phyloP scores from a whole-genome alignment of 2,113 vertebrate genomes.

The Centropus bengalensis region DNA sequence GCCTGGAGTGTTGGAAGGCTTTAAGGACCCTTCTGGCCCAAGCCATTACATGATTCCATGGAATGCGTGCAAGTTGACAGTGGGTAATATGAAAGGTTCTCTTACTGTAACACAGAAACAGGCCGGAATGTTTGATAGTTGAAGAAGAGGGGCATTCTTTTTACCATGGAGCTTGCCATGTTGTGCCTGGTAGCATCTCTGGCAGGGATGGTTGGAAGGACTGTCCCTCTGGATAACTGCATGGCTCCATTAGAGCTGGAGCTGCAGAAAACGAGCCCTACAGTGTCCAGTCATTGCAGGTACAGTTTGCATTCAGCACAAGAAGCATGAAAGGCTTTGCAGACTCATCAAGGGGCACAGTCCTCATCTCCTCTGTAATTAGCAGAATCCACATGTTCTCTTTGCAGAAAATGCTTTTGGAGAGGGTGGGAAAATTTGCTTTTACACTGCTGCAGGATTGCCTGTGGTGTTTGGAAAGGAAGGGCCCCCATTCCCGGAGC shows the following conservation, averaged over 20 bases:
- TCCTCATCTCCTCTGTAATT: not conserved
- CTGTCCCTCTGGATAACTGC: not conserved
- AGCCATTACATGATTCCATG: too few relatives aligned
- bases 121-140: not conserved
- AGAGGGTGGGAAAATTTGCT: not conserved
- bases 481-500: rapidly evolving
- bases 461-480: not conserved
- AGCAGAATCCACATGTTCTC: not conserved
- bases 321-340: not conserved
- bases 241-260: rapidly evolving
- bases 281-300: not conserved
- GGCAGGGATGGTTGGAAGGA: not conserved
- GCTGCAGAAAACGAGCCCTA: not conserved
- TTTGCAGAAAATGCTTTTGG: not conserved
- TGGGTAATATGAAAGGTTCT: not conserved
- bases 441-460: rapidly evolving
- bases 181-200: not conserved
- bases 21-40: too few relatives aligned
- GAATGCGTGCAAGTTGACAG: too few relatives aligned
- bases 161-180: rapidly evolving
- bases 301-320: rapidly evolving
- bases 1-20: not conserved
- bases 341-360: not conserved
- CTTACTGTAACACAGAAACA: not conserved
- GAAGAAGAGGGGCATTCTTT: not conserved